Evolutionary conservation across 2,888 invertebrate species (phyloP).

Genomic region (Gymnocheta viridis): DNA sequence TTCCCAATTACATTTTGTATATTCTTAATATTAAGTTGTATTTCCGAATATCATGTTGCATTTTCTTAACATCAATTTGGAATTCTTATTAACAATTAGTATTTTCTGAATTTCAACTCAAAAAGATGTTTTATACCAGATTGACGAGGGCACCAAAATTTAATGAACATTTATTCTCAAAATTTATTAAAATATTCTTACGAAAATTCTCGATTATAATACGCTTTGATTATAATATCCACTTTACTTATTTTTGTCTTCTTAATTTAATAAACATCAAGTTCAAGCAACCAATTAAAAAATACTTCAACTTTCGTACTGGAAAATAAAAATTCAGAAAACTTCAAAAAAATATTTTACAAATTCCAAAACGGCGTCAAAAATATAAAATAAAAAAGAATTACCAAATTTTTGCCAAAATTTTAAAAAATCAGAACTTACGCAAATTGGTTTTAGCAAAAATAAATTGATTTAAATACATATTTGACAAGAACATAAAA

Average conservation of each 20-base stretch:
- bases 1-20: no score
- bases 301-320: slow-evolving; percentile 55
- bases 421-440: slow-evolving; percentile 44
- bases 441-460: slow-evolving; percentile 26
- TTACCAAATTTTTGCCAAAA: slow-evolving; percentile 71
- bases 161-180: no score
- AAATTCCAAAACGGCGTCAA: slow-evolving; percentile 72
- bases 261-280: not conserved
- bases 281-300: slow-evolving; percentile 48
- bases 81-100: no score
- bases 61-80: no score
- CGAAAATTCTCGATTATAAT: no score
- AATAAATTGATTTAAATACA: slow-evolving; percentile 19
- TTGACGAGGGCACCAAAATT: no score
- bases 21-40: no score
- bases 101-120: no score
- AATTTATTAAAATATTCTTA: no score
- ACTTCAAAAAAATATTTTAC: slow-evolving; percentile 69
- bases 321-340: slow-evolving; percentile 66
- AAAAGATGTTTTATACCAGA: no score
- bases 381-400: slow-evolving; percentile 68
- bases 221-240: not conserved
- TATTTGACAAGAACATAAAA: not conserved
- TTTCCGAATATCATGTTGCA: no score
- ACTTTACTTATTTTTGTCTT: not conserved